Conservation (phyloP, 2,888 invertebrate genomes). For the Aleiodes testaceus region DNA sequence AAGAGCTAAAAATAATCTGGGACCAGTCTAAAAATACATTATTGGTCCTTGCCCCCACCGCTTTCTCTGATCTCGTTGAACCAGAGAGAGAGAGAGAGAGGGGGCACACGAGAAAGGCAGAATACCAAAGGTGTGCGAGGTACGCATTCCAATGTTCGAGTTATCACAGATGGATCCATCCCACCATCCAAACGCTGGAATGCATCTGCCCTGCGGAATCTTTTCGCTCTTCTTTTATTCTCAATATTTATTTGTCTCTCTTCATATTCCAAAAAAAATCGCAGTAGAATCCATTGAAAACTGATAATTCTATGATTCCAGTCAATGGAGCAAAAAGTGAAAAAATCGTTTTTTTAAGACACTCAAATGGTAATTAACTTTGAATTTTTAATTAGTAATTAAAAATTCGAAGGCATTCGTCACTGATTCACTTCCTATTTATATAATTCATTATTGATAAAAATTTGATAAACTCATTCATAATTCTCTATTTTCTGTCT, state of each 20-base stretch:
- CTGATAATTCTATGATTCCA: no score
- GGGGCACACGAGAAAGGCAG: constrained; percentile 29
- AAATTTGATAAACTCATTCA: no score
- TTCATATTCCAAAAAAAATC: constrained; percentile 30
- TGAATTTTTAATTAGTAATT: no score
- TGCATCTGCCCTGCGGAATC: constrained; percentile 47
- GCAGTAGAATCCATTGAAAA: no score
- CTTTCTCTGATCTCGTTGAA: constrained; percentile 4
- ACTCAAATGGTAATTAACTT: no score
- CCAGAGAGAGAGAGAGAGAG: background rate
- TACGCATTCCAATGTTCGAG: constrained; percentile 70
- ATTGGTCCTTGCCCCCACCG: constrained; percentile 45
- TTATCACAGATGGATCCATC: constrained; percentile 71
- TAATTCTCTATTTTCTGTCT: constrained; percentile 14
- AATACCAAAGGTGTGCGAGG: constrained; percentile 56
- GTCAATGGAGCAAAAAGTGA: no score
- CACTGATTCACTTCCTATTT: no score
- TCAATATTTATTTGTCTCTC: constrained; percentile 37
- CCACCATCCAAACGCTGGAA: constrained; percentile 63
- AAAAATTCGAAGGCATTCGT: no score
- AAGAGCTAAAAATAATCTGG: constrained; percentile 68
- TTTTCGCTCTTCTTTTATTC: constrained; percentile 31
- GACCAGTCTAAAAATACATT: constrained; percentile 69
- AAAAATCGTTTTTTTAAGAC: no score
- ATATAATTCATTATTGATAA: no score